These are phyloP conservation scores for Tenthredo scrophulariae DNA, from an alignment of 2,888 invertebrate genomes.

Conservation along the genomic window DNA sequence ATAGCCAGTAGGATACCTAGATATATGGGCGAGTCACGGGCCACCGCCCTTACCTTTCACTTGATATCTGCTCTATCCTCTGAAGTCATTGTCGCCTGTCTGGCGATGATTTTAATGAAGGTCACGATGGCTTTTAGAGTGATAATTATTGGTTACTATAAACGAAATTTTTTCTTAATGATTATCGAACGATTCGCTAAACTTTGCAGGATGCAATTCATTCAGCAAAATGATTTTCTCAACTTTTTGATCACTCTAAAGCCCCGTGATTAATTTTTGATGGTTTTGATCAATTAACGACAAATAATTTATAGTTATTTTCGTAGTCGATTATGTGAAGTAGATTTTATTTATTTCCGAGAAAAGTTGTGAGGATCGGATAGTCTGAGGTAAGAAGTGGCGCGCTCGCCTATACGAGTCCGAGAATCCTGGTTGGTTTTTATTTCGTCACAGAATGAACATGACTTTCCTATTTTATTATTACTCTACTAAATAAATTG, in stretches of 20 bases:
- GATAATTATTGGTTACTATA: neutral
- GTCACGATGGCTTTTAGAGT: constrained; percentile 9
- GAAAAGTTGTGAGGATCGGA: neutral
- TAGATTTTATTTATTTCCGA: neutral
- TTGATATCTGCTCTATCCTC: neutral
- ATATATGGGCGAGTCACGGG: constrained; percentile 56
- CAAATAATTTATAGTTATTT: neutral
- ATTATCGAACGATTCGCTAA: neutral
- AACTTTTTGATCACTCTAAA: neutral
- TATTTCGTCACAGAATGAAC: neutral
- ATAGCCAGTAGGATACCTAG: neutral
- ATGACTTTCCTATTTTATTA: constrained; percentile 37
- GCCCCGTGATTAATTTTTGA: neutral
- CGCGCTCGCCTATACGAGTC: neutral
- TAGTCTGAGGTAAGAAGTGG: neutral
- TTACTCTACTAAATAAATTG: constrained; percentile 1
- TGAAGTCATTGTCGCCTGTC: constrained; percentile 30
- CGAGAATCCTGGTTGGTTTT: neutral
- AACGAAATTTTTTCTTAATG: neutral
- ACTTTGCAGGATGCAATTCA: neutral
- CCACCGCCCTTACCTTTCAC: constrained; percentile 70
- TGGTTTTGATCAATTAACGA: neutral
- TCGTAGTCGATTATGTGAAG: neutral
- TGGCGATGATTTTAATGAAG: constrained; percentile 19
- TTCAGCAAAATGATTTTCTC: neutral